Conservation (phyloP, 2,797 vertebrate species). For the Streptopelia turtur region DNA sequence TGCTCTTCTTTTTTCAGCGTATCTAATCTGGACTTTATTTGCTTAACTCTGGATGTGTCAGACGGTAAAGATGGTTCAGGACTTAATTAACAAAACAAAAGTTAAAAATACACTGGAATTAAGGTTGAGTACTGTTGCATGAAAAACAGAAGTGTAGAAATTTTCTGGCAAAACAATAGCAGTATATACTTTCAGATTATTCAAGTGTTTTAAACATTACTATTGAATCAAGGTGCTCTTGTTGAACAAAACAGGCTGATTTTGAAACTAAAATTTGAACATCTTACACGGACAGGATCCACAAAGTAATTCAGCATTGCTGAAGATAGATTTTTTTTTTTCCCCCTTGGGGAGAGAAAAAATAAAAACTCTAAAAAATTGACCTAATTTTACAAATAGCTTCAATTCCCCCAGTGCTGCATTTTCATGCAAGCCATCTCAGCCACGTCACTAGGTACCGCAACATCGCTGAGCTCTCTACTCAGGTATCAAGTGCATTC, state of each 20-base stretch:
- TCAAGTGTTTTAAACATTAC: neutral
- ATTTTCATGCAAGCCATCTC: neutral
- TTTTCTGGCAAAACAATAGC: neutral
- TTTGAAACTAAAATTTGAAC: neutral
- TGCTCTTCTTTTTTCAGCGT: neutral
- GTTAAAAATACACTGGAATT: neutral
- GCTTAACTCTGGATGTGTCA: neutral
- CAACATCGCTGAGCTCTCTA: neutral
- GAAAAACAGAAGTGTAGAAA: neutral
- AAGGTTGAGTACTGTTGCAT: neutral
- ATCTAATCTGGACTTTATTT: neutral
- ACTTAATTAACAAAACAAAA: neutral
- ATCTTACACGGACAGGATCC: fast-evolving
- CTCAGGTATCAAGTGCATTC: neutral
- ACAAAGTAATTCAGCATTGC: neutral
- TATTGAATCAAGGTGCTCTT: neutral
- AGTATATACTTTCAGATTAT: neutral
- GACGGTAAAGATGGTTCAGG: neutral
- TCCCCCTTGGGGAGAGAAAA: neutral
- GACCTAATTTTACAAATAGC: neutral
- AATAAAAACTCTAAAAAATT: neutral
- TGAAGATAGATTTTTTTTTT: neutral
- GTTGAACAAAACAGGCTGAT: neutral
- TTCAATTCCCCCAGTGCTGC: neutral
- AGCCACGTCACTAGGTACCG: neutral